These are phyloP conservation scores for Gnatocerus cornutus DNA, from an alignment of 2,888 invertebrate species.

Conservation along the genomic window DNA sequence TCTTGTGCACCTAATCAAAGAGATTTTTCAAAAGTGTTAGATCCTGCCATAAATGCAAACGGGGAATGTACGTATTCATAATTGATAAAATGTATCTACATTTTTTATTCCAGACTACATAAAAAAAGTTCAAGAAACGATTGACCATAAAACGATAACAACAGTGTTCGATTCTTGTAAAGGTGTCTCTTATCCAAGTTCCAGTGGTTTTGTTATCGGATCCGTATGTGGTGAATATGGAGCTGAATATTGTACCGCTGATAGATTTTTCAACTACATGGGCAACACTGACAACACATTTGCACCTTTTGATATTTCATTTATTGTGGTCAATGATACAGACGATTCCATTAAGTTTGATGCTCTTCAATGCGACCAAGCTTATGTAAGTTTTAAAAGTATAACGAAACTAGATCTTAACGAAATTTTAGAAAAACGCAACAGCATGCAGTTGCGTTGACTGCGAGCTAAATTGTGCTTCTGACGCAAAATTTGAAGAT, in stretches of 20 bases:
- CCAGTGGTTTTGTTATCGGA: constrained; percentile 83
- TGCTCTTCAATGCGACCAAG: constrained; percentile 76
- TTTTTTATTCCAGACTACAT: constrained; percentile 25
- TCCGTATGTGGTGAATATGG: constrained; percentile 83
- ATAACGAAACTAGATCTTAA: background rate
- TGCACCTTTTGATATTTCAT: constrained; percentile 79
- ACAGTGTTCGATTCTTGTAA: constrained; percentile 85
- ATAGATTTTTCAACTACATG: constrained; percentile 73
- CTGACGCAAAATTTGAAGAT: constrained; percentile 68
- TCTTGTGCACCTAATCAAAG: constrained; percentile 86
- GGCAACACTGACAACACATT: constrained; percentile 73
- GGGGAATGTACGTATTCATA: background rate
- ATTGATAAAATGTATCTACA: background rate
- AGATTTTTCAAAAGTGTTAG: constrained; percentile 69
- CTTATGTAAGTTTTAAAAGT: constrained; percentile 70
- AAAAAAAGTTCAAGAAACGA: constrained; percentile 71
- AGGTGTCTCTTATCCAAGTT: constrained; percentile 83
- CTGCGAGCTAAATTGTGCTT: constrained; percentile 78
- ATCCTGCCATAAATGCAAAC: background rate
- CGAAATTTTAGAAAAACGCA: constrained; percentile 69
- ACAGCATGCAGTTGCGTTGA: constrained; percentile 86
- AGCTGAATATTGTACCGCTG: constrained; percentile 78
- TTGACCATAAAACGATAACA: constrained; percentile 75
- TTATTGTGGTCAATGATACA: constrained; percentile 69
- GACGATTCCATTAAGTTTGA: constrained; percentile 70